Evolutionary conservation across 64 coral and sea anemone genomes (phyloP), one percentile per base, ranked within the genome.

Genomic region (Stichodactyla helianthus): DNA sequence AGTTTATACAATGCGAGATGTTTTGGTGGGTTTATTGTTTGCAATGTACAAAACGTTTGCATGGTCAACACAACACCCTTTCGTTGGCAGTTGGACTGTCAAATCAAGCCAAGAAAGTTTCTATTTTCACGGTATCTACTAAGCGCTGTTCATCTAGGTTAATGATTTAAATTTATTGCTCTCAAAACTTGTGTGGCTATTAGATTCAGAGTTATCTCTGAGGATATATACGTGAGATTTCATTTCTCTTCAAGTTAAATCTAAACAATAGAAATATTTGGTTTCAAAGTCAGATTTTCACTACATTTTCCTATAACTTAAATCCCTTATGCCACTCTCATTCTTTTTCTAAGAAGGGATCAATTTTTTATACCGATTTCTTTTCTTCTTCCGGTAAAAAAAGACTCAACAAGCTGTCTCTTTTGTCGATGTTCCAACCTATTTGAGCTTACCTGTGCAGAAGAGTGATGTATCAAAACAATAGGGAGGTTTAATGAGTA

Each of bases 21-120:
- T 81, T 81, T 81, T 81, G 78, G 78, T 81, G 50, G 35, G 51
- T 28, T 81, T 65, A 81, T 81, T 81, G 78, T 81, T 81, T 81
- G 0, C 35, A 81, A 52, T 51, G 78, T 81, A 81, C 78, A 81
- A 81, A 81, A 81, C 13, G 17, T 51, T 81, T 81, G 51, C 17
- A 79, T 15, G n/a, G 7, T 9, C 17, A 22, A 23, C 18, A 5
- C 7, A 18, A n/a, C 18, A 6, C 16, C 7, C 62, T 65, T 20
- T 44, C 35, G 35, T 44, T 44, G 35, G 2, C 35, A n/a, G 8
- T 68, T 68, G 7, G 68, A 12, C 27, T 74, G 68, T 74, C 27
- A 26, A 74, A 35, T 26, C 11, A 27, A 23, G 7, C 8, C 5
- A 74, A 31, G n/a, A 7, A 68, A 23, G 0, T 31, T 23, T 14